phyloP scores from a whole-genome alignment of 2,113 vertebrate species.

The Nycticebus coucang region DNA sequence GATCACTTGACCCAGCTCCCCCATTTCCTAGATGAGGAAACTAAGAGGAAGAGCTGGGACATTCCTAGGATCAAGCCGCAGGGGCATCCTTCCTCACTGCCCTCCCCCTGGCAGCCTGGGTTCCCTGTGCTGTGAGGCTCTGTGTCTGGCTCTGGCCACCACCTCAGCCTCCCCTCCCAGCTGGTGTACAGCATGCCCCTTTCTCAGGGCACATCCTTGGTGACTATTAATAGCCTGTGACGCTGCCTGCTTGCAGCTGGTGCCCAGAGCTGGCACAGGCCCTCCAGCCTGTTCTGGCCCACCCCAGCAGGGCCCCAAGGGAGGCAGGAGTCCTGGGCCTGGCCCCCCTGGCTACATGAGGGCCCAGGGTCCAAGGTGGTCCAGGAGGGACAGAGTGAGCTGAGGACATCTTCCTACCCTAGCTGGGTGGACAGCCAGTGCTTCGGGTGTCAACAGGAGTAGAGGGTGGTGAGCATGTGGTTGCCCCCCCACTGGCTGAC shows the following conservation, averaged over 20 bases:
- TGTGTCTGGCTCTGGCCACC: not conserved
- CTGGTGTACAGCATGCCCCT: not conserved
- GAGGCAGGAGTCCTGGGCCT: not conserved
- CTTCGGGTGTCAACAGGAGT: not conserved
- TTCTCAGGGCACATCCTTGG: slow-evolving; percentile 17
- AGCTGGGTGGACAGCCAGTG: not conserved
- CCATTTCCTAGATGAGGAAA: not conserved
- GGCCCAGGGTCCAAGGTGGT: not conserved
- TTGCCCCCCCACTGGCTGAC: not conserved
- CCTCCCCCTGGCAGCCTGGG: not conserved
- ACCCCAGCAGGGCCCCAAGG: not conserved
- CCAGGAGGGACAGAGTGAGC: not conserved
- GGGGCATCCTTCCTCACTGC: not conserved
- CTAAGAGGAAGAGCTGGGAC: not conserved
- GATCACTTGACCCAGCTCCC: not conserved
- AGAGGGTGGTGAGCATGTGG: accelerated
- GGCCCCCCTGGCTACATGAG: not conserved
- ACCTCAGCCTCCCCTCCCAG: slow-evolving; percentile 27
- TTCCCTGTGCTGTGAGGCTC: not conserved
- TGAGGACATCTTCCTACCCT: not conserved
- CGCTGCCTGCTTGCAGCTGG: slow-evolving; percentile 21
- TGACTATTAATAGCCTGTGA: slow-evolving; percentile 56
- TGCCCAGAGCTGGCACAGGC: slow-evolving; percentile 4
- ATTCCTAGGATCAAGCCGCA: not conserved
- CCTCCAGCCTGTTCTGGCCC: not conserved